A percentile compares a stretch with the other conserved stretches of the same genome.
These are phyloP conservation scores for Corydoras sp. DNA, from an alignment of 2,113 vertebrate species.

Conservation along the genomic window DNA sequence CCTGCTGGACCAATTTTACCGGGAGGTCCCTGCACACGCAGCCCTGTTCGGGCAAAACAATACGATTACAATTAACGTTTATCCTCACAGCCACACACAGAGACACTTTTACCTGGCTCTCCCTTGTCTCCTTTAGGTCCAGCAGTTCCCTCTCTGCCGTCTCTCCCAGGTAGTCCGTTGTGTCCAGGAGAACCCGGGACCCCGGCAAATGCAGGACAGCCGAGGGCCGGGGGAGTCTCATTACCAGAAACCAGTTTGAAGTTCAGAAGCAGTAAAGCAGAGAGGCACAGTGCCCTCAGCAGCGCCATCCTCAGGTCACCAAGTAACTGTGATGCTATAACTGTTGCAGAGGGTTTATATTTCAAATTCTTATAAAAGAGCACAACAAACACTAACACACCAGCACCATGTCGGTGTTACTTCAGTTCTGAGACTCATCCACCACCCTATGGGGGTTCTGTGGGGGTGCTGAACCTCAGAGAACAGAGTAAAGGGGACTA, in stretches of 20 bases:
- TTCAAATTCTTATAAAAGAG: no score
- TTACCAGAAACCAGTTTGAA: background rate
- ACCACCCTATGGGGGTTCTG: no score
- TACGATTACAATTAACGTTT: background rate
- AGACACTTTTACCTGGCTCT: slow-evolving; percentile 20
- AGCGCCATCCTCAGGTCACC: slow-evolving; percentile 18
- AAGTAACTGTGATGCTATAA: no score
- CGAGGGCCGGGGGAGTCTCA: background rate
- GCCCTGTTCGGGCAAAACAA: slow-evolving; percentile 3
- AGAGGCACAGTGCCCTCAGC: background rate
- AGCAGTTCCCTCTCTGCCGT: slow-evolving; percentile 20
- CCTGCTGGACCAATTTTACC: slow-evolving; percentile 32
- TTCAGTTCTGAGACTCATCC: no score
- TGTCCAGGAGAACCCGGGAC: slow-evolving; percentile 33
- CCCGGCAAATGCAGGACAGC: slow-evolving; percentile 22
- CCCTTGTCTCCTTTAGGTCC: slow-evolving; percentile 38
- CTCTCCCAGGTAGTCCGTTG: slow-evolving; percentile 29
- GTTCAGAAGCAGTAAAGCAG: slow-evolving; percentile 5
- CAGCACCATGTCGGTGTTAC: no score
- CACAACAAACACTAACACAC: no score
- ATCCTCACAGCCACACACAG: background rate
- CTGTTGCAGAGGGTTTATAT: no score
- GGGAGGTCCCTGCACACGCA: slow-evolving; percentile 29
- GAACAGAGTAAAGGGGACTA: no score
- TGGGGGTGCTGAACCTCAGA: no score